Evolutionary conservation across 2,888 invertebrate species (phyloP), one percentile per base, ranked within the genome.

Genomic region (Lycophotia porphyrea): DNA sequence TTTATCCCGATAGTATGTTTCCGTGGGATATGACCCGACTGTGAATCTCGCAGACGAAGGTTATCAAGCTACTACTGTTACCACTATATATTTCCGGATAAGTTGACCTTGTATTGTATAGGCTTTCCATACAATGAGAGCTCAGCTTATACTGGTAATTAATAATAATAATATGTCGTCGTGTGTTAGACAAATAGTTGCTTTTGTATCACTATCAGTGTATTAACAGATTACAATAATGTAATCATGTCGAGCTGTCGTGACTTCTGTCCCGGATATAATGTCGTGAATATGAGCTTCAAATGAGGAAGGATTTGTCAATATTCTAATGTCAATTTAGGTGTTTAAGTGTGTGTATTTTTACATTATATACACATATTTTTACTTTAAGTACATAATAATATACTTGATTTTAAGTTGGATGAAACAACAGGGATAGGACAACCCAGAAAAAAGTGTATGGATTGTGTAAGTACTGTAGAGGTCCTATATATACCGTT

Each of bases 171-270:
- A 5, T 60, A 71, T 42, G 27, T 44, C 21, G 11, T 34, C n/a
- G 4, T 34, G 15, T 1, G 13, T 24, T 24, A 15, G 21, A 65
- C 65, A 58, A 72, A 71, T 69, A 68, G 36, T n/a, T n/a, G 36
- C 44, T 42, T 72, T 49, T 44, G 65, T 81, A 36, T 39, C 1
- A 11, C 42, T 66, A 80, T 76, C 71, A 52, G 15, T 68, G 11
- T 42, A 39, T 49, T 47, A 24, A 64, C 11, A 71, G 72, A 77
- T 72, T 55, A 77, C 49, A 71, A 52, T 80, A 76, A 76, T 60
- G 31, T 52, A 52, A 78, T 74, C 58, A 44, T 36, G 65, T 80
- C 58, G 70, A 79, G 70, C 9, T 31, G 42, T 80, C 80, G 81
- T 76, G 80, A 71, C 65, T 80, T 31, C 21, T 36, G 36, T 44